Evolutionary conservation across 1,140 invertebrate genomes (phyloP).

Genomic region (Apis florea): DNA sequence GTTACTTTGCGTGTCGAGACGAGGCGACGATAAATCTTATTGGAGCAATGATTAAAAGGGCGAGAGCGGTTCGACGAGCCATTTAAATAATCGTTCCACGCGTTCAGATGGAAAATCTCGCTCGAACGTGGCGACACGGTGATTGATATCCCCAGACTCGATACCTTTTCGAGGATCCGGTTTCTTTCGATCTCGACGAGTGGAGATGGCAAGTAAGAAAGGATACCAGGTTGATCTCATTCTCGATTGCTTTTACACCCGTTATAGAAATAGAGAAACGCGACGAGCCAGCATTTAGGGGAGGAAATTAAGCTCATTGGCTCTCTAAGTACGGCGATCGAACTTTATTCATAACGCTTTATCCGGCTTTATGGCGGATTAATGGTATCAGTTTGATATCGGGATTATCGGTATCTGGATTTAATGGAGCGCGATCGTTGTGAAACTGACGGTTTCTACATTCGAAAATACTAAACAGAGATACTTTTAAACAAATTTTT

Average conservation of each 20-base stretch:
- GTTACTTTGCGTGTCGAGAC: no score
- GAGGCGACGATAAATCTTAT: background rate
- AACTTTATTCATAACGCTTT: background rate
- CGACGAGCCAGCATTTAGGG: no score
- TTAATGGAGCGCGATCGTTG: background rate
- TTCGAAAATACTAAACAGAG: background rate
- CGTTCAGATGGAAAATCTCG: background rate
- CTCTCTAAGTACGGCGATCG: background rate
- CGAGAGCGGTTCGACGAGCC: no score
- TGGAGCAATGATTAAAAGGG: background rate
- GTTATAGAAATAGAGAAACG: slow-evolving; percentile 1
- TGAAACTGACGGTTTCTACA: background rate
- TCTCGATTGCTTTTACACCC: background rate
- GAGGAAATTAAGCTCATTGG: slow-evolving; percentile 1
- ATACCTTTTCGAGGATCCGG: slow-evolving; percentile 19
- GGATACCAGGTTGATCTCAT: slow-evolving; percentile 21
- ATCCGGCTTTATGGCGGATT: background rate
- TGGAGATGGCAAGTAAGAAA: background rate
- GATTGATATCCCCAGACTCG: slow-evolving; percentile 22
- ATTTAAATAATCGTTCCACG: slow-evolving; percentile 1
- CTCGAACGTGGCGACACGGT: background rate
- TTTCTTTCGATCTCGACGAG: slow-evolving; percentile 6
- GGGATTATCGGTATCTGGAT: background rate
- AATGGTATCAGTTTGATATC: background rate
- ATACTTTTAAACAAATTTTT: no score